Conservation (phyloP, 2,113 vertebrate species). For the Camelus dromedarius region DNA sequence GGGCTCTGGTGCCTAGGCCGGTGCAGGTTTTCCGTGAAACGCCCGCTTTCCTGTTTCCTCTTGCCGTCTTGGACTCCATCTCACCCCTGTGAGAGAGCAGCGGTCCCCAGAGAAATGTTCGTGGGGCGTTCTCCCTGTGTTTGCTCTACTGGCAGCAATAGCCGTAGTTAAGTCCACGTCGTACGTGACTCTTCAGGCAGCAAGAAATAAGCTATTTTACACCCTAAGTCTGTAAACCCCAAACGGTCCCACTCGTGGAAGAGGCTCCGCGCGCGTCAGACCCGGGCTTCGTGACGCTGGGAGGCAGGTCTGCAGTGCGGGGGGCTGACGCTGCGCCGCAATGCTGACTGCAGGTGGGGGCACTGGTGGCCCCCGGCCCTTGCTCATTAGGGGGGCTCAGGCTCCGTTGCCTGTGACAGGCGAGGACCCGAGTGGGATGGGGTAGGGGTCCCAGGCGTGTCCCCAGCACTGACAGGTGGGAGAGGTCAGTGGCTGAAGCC, state of each 20-base stretch:
- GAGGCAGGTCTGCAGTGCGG: too few relatives aligned
- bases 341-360: too few relatives aligned
- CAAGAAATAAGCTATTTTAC: background rate
- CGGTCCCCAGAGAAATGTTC: background rate
- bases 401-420: background rate
- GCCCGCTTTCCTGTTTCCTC: background rate
- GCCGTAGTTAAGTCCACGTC: background rate
- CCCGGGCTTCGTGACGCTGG: background rate
- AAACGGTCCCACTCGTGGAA: background rate
- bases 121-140: background rate
- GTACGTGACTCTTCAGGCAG: background rate
- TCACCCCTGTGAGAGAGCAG: background rate
- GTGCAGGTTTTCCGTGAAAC: background rate
- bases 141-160: background rate
- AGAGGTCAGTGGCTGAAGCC: background rate
- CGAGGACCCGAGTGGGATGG: background rate
- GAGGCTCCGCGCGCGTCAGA: too few relatives aligned
- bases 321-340: too few relatives aligned
- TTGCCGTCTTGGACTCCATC: background rate
- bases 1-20: background rate
- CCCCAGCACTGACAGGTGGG: background rate
- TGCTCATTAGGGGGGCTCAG: background rate
- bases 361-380: background rate
- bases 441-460: background rate
- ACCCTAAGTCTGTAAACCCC: constrained; percentile 34